Evolutionary conservation across 2,113 vertebrate species (phyloP), one percentile per base, ranked within the genome.

Genomic region (Cryptotis parvus): DNA sequence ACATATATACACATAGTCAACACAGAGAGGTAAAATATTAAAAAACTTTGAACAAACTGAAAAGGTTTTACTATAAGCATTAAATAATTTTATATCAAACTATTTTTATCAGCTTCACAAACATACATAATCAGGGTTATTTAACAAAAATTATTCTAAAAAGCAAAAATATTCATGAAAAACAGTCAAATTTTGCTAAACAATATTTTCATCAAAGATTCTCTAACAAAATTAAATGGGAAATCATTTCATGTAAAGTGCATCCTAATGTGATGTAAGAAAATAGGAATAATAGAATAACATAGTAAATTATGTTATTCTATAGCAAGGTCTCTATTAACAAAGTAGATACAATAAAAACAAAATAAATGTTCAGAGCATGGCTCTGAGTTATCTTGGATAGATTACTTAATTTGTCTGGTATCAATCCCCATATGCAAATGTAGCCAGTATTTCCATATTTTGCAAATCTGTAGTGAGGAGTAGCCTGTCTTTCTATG

Each of bases 71-170:
- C 43, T 83, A 68, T 86, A 69, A 20, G 65, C 20, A 39, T 70
- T 1, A n/a, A 33, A 77, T 45, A 90, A 93, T 74, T 79, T 92
- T 75, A 92, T 16, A 76, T 27, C 31, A 2, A n/a, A 35, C 37
- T 35, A 61, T 35, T 74, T 37, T 82, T 29, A 81, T 58, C 52
- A 80, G 84, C 37, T 86, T 55, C 18, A 72, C 93, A 83, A 81
- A 80, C 26, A 22, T 49, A 1, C 37, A 26, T 93, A 79, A 72
- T 27, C 31, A 74, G 29, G 16, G 4, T 84, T 10, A 35, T 68
- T 87, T 77, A 70, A 80, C 29, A 82, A 94, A 89, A 93, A 66
- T 66, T 76, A 90, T 31, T 81, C 74, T 82, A 65, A 89, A 84
- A 78, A 4, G 70, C 89, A 82, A 88, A 4, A 87, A 66, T 43